Base-by-base conservation (phyloP, 1,140 invertebrate species). In the Bombyx mandarina region DNA sequence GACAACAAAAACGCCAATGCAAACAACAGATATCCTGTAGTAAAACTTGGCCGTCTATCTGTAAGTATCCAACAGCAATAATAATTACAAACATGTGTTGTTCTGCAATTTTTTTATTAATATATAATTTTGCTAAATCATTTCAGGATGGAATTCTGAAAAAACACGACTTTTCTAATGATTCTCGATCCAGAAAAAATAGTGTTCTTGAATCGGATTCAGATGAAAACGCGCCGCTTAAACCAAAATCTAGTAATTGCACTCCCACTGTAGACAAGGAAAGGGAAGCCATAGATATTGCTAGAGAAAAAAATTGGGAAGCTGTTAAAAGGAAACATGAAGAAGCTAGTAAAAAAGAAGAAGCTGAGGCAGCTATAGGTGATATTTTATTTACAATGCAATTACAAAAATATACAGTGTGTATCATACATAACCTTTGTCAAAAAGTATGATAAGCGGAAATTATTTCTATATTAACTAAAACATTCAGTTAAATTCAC, bases 321-420 rank as follows among this genome's bases (percentile, higher is more conserved):
- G 88, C 88, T 43, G 88, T 89, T 0, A 89, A 89, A 62, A 78
- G 88, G 60, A 89, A 88, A 77, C 88, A 89, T 66, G 88, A 89
- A 68, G 88, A 88, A 79, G 86, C 86, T 26, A 88, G 83, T 60
- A 88, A 83, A 69, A 86, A 82, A 58, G 88, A 88, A 61, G 83
- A 88, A 65, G 77, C 81, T 58, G 85, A 88, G 62, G 77, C 83
- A 43, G 73, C 86, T 43, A 88, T 89, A 62, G 88, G 88, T 89
- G 42, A 73, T 63, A 26, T 58, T 8, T n/a, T 49, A 43, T n/a
- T 18, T 3, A 35, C 26, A 35, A 35, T 3, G 26, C 26, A 35
- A 35, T 35, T 35, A 35, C 4, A 35, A 35, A 35, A 35, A 35
- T 3, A 35, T 35, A 35, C 26, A 35, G 26, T 35, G 2, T 35